A percentile compares a stretch with the other conserved stretches of the same genome.
These are phyloP conservation scores for Nesogale talazaci DNA, from an alignment of 2,113 vertebrate genomes.

Conservation along the genomic window DNA sequence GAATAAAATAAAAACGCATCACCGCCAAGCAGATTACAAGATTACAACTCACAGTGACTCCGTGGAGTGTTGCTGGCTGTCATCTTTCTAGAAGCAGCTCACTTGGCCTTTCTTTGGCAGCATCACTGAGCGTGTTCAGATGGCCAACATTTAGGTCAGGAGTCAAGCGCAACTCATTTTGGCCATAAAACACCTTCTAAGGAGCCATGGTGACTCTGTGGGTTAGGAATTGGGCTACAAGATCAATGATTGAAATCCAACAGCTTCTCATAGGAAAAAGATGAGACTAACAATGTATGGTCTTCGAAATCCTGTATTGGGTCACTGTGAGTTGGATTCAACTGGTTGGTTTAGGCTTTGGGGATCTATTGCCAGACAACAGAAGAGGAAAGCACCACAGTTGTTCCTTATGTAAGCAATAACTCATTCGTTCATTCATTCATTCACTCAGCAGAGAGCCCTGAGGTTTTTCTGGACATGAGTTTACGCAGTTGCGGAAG, in stretches of 20 bases:
- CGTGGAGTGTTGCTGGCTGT: not conserved
- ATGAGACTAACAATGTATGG: no score
- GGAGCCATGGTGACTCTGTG: no score
- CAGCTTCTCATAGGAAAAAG: no score
- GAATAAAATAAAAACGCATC: not conserved
- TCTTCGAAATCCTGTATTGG: not conserved
- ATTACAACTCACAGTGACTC: not conserved
- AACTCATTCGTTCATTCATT: accelerated
- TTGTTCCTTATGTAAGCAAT: not conserved
- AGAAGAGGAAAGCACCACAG: accelerated
- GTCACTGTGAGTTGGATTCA: not conserved
- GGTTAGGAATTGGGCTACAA: no score
- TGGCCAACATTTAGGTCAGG: not conserved
- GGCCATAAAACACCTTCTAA: no score
- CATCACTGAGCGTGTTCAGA: not conserved
- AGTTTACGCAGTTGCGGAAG: not conserved
- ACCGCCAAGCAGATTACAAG: not conserved
- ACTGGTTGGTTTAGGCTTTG: no score
- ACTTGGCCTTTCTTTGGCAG: not conserved
- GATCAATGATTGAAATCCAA: no score
- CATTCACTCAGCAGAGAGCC: not conserved
- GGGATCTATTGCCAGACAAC: not conserved
- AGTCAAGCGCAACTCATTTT: not conserved
- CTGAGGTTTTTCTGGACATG: not conserved
- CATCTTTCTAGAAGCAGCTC: not conserved